These are phyloP conservation scores for Trichomalopsis sarcophagae DNA, from an alignment of 1,140 invertebrate species.

Conservation along the genomic window DNA sequence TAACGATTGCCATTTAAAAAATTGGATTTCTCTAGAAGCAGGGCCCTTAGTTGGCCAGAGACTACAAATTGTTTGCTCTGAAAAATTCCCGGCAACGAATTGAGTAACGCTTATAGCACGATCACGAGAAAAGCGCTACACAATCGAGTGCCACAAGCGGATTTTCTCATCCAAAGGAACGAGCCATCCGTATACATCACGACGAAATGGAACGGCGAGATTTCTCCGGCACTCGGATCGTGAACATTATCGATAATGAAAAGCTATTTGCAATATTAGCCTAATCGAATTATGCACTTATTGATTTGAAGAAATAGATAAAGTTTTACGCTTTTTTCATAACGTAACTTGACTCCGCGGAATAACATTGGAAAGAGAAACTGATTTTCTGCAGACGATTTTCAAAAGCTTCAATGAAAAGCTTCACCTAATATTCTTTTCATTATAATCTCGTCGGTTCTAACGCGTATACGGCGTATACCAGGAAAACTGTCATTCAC, in stretches of 20 bases:
- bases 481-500: too few relatives aligned
- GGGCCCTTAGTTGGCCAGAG: neutral
- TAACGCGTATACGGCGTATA: too few relatives aligned
- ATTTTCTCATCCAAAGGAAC: constrained; percentile 2
- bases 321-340: too few relatives aligned
- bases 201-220: neutral
- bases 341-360: too few relatives aligned
- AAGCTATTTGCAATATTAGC: neutral
- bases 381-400: too few relatives aligned
- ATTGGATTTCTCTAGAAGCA: neutral
- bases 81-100: constrained; percentile 1
- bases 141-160: constrained; percentile 4
- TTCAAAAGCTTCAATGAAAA: neutral
- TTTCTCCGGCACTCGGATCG: neutral
- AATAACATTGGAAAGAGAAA: too few relatives aligned
- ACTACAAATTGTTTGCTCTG: constrained; percentile 16
- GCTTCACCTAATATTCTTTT: neutral
- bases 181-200: neutral
- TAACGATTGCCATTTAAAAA: constrained; percentile 29
- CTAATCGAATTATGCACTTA: neutral
- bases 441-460: neutral
- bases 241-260: neutral
- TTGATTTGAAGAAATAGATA: too few relatives aligned
- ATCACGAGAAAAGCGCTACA: neutral
- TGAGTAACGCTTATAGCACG: neutral